phyloP scores from a whole-genome alignment of 2,797 vertebrate genomes.

The Pseudochirops corinnae region DNA sequence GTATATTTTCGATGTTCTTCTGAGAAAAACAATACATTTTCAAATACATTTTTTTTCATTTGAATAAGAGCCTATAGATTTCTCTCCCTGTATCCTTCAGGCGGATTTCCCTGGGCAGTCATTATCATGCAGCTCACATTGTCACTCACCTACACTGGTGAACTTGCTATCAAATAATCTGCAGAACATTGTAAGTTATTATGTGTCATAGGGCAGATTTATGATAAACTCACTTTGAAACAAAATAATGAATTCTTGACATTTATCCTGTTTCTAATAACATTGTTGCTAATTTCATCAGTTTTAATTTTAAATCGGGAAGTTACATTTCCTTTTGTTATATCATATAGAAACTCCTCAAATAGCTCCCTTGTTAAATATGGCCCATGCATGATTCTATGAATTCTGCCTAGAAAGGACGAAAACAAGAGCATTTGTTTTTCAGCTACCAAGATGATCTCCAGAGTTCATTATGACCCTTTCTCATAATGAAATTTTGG shows the following conservation, averaged over 20 bases:
- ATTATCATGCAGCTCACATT: slow-evolving; percentile 87
- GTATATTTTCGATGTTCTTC: slow-evolving; percentile 81
- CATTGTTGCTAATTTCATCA: slow-evolving; percentile 78
- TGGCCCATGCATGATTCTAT: slow-evolving; percentile 73
- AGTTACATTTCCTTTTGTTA: slow-evolving; percentile 80
- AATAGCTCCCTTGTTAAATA: slow-evolving; percentile 76
- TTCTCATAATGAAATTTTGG: slow-evolving; percentile 71
- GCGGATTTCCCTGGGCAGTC: slow-evolving; percentile 85
- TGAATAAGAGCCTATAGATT: slow-evolving; percentile 82
- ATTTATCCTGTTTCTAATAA: slow-evolving; percentile 78
- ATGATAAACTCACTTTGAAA: slow-evolving; percentile 87
- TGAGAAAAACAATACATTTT: slow-evolving; percentile 85
- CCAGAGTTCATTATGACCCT: slow-evolving; percentile 45
- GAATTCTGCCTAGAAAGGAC: slow-evolving; percentile 69
- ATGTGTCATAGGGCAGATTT: slow-evolving; percentile 86
- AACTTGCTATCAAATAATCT: slow-evolving; percentile 88
- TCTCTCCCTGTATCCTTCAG: slow-evolving; percentile 81
- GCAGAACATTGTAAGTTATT: slow-evolving; percentile 86
- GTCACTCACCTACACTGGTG: slow-evolving; percentile 86
- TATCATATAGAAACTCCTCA: slow-evolving; percentile 67
- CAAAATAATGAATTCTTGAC: slow-evolving; percentile 83
- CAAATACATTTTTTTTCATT: slow-evolving; percentile 83
- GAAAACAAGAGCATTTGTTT: slow-evolving; percentile 77
- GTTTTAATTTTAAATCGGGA: slow-evolving; percentile 83
- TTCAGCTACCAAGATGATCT: slow-evolving; percentile 69